Evolutionary conservation across 2,888 invertebrate genomes (phyloP), one percentile per base, ranked within the genome.

Genomic region (Macaria liturata): DNA sequence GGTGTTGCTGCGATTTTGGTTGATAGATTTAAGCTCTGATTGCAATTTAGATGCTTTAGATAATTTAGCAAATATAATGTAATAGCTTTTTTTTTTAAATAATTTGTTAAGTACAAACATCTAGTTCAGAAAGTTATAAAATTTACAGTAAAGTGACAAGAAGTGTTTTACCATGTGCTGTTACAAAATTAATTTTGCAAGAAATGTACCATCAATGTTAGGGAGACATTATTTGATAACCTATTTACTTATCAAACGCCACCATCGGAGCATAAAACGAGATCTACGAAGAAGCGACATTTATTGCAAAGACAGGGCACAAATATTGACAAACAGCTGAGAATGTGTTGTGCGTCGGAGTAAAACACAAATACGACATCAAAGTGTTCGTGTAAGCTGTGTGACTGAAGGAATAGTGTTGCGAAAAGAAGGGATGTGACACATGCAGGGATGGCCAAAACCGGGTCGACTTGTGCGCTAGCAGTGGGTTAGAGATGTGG

Each of bases 341-440:
- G 9, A 59, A 58, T 46, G 54, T 56, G 46, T 50, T 49, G 56
- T 60, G 59, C 54, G 48, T 32, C 46, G 34, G 40, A 49, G 47
- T 55, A 46, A 53, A 49, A 60, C 46, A 54, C 59, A 59, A 59
- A 59, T 55, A 59, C 59, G 49, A 60, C 59, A 56, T 56, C 46
- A 60, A 60, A 56, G 52, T 52, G 40, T 55, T 44, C 39, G 48
- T 60, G 55, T 56, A 52, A 55, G 59, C 54, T 52, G 55, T 55
- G 49, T 56, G 59, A 56, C 59, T 30, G 40, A 40, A 49, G 45
- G 32, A 52, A 54, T 44, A 45, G 46, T 43, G 46, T 58, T 46
- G 44, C 20, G 43, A 50, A 30, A 49, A 54, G 49, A 49, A 34
- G 34, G 1, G 37, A 31, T 54, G 20, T 59, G 57, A 53, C 37